Percentiles rank a stretch among this genome's conserved stretches.
These are phyloP conservation scores for Lepus timidus DNA, from an alignment of 2,113 vertebrate genomes.

Conservation along the genomic window DNA sequence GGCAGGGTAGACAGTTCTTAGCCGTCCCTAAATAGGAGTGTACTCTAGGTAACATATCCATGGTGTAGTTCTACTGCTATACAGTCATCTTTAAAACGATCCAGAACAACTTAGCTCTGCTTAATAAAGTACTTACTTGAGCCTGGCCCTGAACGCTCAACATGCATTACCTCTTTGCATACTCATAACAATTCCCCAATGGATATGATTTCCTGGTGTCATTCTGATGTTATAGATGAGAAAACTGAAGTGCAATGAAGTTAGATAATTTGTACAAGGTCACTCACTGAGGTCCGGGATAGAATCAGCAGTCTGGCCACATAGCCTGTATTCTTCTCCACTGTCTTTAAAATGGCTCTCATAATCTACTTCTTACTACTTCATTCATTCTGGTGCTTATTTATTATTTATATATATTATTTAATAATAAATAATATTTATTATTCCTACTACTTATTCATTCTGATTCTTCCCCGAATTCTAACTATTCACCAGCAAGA, in stretches of 20 bases:
- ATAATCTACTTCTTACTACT: not conserved
- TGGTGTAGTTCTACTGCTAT: not conserved
- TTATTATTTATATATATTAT: not conserved
- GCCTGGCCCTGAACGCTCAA: not conserved
- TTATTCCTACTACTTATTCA: too few species aligned
- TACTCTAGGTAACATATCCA: not conserved
- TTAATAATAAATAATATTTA: too few species aligned
- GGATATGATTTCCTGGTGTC: not conserved
- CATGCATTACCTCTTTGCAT: not conserved
- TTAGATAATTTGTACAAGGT: not conserved
- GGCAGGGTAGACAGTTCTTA: not conserved
- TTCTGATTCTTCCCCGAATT: not conserved
- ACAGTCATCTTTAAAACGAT: not conserved
- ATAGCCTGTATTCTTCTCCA: not conserved
- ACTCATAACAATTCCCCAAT: not conserved
- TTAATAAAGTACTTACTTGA: not conserved
- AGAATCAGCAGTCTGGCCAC: not conserved
- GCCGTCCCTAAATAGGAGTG: not conserved
- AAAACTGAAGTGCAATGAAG: slow-evolving; percentile 11
- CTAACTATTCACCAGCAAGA: not conserved
- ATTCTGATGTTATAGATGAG: not conserved
- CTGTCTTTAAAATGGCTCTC: not conserved
- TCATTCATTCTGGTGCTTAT: not conserved
- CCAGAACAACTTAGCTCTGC: not conserved
- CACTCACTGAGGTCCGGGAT: not conserved